phyloP scores from a whole-genome alignment of 2,888 invertebrate species.

The Sinotaia quadrata region DNA sequence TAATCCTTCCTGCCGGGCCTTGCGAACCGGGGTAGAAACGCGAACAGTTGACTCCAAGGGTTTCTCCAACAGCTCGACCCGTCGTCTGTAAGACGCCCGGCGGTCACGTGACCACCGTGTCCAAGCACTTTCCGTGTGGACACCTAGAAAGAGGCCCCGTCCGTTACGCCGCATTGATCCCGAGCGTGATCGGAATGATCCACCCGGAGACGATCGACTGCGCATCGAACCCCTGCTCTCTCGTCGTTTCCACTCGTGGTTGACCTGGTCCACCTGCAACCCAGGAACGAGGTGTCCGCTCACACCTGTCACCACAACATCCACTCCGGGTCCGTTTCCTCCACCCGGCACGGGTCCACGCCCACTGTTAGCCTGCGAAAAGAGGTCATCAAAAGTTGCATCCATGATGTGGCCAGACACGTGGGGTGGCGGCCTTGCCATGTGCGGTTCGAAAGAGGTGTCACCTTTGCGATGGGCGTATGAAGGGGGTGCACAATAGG shows the following conservation, averaged over 20 bases:
- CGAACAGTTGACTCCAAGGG: slow-evolving; percentile 51
- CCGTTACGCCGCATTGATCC: slow-evolving; percentile 40
- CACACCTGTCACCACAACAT: slow-evolving; percentile 1
- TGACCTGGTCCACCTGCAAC: slow-evolving; percentile 47
- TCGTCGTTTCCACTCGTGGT: slow-evolving; percentile 52
- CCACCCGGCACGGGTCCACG: not conserved
- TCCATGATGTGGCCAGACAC: not conserved
- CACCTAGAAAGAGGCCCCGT: slow-evolving; percentile 41
- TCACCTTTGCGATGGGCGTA: slow-evolving; percentile 12
- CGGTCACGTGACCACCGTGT: slow-evolving; percentile 62
- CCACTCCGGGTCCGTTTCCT: not conserved
- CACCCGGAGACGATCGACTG: slow-evolving; percentile 45
- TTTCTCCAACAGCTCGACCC: slow-evolving; percentile 60
- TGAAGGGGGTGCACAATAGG: not conserved
- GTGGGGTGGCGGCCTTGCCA: not conserved
- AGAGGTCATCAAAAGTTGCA: slow-evolving; percentile 22
- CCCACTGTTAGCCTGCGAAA: slow-evolving; percentile 9
- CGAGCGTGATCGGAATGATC: slow-evolving; percentile 52
- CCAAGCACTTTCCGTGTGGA: slow-evolving; percentile 54
- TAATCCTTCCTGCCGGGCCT: slow-evolving; percentile 65
- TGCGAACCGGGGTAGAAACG: slow-evolving; percentile 69
- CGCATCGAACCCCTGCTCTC: slow-evolving; percentile 31
- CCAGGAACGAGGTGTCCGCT: slow-evolving; percentile 31
- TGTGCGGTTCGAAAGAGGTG: not conserved
- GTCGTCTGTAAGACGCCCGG: slow-evolving; percentile 60